Evolutionary conservation across 2,113 vertebrate genomes (phyloP).

Genomic region (Austrofundulus limnaeus): DNA sequence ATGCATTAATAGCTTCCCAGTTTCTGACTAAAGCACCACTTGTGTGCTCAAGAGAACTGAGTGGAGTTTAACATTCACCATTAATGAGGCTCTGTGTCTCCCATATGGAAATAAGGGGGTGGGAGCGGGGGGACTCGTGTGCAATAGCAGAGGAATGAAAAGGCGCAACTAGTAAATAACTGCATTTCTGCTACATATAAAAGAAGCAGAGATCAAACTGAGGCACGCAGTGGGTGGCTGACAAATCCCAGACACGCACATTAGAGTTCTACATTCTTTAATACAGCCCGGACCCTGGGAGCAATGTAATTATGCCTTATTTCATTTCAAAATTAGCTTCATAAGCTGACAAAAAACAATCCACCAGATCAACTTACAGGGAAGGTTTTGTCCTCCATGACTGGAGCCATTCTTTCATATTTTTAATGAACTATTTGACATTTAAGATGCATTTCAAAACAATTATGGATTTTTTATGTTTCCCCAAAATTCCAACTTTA

Average conservation of each 20-base stretch:
- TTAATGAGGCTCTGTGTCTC: slow-evolving; percentile 48
- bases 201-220: slow-evolving; percentile 42
- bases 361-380: slow-evolving; percentile 15
- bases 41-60: slow-evolving; percentile 45
- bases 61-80: slow-evolving; percentile 54
- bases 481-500: too few species aligned
- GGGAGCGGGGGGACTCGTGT: background rate
- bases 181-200: slow-evolving; percentile 41
- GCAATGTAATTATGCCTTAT: slow-evolving; percentile 59
- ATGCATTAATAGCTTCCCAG: slow-evolving; percentile 14
- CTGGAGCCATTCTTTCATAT: slow-evolving; percentile 12
- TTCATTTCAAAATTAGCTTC: slow-evolving; percentile 51
- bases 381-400: slow-evolving; percentile 4
- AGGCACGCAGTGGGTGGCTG: slow-evolving; percentile 48
- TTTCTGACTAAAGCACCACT: slow-evolving; percentile 49
- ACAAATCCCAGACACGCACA: slow-evolving; percentile 44
- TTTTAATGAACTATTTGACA: background rate
- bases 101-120: slow-evolving; percentile 12
- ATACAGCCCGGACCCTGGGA: slow-evolving; percentile 32
- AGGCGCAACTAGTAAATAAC: slow-evolving; percentile 47
- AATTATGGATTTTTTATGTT: background rate
- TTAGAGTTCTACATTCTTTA: slow-evolving; percentile 31
- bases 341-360: slow-evolving; percentile 34
- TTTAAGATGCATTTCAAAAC: background rate
- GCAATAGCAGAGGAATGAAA: background rate